Evolutionary conservation across 2,113 vertebrate species (phyloP).

Genomic region (Myotis lucifugus): DNA sequence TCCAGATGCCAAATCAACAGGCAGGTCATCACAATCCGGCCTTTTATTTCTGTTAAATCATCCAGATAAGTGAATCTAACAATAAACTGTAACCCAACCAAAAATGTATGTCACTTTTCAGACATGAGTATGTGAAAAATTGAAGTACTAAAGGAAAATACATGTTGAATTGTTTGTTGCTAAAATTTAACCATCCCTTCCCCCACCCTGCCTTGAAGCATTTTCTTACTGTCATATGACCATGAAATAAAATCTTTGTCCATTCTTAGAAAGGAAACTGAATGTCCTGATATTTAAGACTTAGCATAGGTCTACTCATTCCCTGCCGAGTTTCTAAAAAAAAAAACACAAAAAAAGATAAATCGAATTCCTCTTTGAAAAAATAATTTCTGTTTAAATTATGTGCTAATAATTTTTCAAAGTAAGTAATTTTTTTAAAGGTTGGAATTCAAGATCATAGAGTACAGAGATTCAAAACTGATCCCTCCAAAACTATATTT

Average conservation of each 20-base stretch:
- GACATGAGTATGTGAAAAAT: not conserved
- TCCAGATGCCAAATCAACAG: not conserved
- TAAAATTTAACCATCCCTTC: not conserved
- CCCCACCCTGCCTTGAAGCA: not conserved
- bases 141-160: not conserved
- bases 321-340: not conserved
- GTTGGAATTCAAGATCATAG: not conserved
- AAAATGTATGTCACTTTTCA: not conserved
- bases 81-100: not conserved
- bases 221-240: not conserved
- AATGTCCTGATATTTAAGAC: not conserved
- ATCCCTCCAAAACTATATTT: not conserved
- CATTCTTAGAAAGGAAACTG: constrained; percentile 21
- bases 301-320: not conserved
- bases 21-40: not conserved
- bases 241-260: constrained; percentile 7
- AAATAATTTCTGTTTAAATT: constrained; percentile 32
- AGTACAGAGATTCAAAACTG: constrained; percentile 23
- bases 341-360: not conserved
- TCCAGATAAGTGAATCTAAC: not conserved
- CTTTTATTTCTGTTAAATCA: constrained; percentile 44
- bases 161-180: not conserved
- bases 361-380: constrained; percentile 35
- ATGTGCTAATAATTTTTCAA: constrained; percentile 30
- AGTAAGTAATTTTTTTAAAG: constrained; percentile 19